Conservation (phyloP, 2,113 vertebrate genomes). For the Gopherus evgoodei region DNA sequence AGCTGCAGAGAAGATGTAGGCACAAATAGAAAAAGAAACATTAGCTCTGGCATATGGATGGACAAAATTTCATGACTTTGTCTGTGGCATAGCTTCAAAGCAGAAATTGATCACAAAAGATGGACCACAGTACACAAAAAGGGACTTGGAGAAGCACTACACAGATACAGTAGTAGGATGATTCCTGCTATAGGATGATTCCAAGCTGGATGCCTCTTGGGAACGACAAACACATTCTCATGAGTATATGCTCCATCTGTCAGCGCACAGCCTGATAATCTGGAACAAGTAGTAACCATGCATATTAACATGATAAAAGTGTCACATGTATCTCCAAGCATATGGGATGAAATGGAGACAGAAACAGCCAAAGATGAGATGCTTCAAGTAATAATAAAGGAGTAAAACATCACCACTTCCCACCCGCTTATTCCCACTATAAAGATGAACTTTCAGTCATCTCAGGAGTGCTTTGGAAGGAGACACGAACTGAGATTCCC, state of each 20-base stretch:
- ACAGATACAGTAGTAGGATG: not conserved
- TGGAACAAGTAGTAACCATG: not conserved
- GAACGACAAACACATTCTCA: not conserved
- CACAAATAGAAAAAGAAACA: too few relatives aligned
- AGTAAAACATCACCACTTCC: not conserved
- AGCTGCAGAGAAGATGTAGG: too few relatives aligned
- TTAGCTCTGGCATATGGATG: not conserved
- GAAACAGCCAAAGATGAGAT: not conserved
- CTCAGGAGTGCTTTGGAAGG: not conserved
- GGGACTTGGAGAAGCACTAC: not conserved
- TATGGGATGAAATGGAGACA: not conserved
- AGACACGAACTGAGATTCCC: not conserved
- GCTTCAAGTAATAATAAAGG: not conserved
- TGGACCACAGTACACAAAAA: not conserved
- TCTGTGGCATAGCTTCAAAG: not conserved
- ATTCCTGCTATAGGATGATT: not conserved
- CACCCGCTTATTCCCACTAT: not conserved
- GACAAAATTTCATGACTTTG: not conserved
- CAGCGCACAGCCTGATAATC: not conserved
- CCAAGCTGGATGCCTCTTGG: not conserved
- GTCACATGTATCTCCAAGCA: not conserved
- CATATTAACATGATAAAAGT: not conserved
- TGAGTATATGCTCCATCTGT: not conserved
- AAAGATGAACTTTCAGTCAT: not conserved
- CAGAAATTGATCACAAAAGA: not conserved